These are phyloP conservation scores for Gymnosoma rotundatum DNA, from an alignment of 2,888 invertebrate genomes.

Conservation along the genomic window DNA sequence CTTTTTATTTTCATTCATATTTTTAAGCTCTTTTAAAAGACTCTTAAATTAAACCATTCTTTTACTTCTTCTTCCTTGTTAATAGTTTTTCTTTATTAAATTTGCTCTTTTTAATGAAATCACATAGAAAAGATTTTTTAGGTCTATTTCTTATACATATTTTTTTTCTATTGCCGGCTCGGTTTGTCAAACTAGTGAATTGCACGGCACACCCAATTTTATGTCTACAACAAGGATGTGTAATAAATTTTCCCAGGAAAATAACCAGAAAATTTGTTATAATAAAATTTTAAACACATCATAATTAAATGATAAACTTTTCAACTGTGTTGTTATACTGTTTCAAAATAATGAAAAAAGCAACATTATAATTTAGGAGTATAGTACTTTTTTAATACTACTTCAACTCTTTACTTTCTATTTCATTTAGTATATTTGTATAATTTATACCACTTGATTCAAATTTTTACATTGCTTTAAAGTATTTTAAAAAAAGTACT, in stretches of 20 bases:
- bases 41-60: slow-evolving; percentile 19
- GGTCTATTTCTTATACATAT: slow-evolving; percentile 20
- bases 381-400: too few relatives aligned
- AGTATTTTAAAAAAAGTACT: background rate
- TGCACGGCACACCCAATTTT: slow-evolving; percentile 65
- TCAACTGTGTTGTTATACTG: too few relatives aligned
- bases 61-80: background rate
- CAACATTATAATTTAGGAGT: too few relatives aligned
- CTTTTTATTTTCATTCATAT: slow-evolving; percentile 49
- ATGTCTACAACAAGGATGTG: slow-evolving; percentile 52
- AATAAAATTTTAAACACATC: too few relatives aligned
- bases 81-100: slow-evolving; percentile 2
- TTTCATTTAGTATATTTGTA: too few relatives aligned
- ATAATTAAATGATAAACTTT: too few relatives aligned
- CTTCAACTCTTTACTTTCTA: too few relatives aligned
- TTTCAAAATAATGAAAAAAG: too few relatives aligned
- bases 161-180: slow-evolving; percentile 18
- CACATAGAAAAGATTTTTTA: slow-evolving; percentile 3
- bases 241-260: slow-evolving; percentile 42
- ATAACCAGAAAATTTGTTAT: slow-evolving; percentile 18
- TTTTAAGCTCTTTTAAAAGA: slow-evolving; percentile 33
- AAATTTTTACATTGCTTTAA: too few relatives aligned
- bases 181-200: background rate
- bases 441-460: too few relatives aligned
- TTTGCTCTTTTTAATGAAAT: background rate